These are phyloP conservation scores for Neomicropteryx cornuta DNA, from an alignment of 1,140 invertebrate genomes.

Conservation along the genomic window DNA sequence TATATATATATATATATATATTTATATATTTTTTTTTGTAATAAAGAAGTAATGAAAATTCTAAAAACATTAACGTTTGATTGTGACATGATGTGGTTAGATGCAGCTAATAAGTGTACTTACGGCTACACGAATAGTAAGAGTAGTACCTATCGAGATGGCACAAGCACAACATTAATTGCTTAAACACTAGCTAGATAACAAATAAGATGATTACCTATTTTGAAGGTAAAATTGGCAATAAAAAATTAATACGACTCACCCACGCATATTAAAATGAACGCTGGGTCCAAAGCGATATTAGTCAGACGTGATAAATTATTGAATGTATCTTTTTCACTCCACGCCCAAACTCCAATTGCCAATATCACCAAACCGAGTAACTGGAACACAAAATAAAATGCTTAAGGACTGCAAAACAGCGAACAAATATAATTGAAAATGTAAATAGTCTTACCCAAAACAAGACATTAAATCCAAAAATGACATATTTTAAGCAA, in stretches of 20 bases:
- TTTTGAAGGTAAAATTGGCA: background rate
- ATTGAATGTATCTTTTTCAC: constrained; percentile 92
- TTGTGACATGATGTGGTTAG: too few relatives aligned
- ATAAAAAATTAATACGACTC: constrained; percentile 21
- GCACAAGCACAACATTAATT: too few relatives aligned
- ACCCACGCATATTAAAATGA: constrained; percentile 88
- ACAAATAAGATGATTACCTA: constrained; percentile 1
- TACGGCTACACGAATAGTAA: too few relatives aligned
- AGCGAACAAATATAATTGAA: background rate
- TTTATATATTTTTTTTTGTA: too few relatives aligned
- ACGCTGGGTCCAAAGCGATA: constrained; percentile 89
- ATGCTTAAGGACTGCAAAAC: constrained; percentile 8
- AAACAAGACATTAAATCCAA: constrained; percentile 94
- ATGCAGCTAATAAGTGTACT: too few relatives aligned
- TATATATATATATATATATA: too few relatives aligned
- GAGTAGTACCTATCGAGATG: too few relatives aligned
- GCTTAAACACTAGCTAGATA: too few relatives aligned
- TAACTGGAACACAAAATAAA: constrained; percentile 51
- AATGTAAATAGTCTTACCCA: constrained; percentile 60
- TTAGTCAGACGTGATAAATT: constrained; percentile 82
- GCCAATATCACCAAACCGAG: constrained; percentile 75
- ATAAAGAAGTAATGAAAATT: too few relatives aligned
- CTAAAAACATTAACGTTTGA: too few relatives aligned
- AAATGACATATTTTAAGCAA: constrained; percentile 94
- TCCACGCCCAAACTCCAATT: constrained; percentile 93